Percentiles rank a stretch among this genome's conserved stretches.
Conservation (phyloP, 2,797 vertebrate species). For the Tokudaia tokunoshimensis region DNA sequence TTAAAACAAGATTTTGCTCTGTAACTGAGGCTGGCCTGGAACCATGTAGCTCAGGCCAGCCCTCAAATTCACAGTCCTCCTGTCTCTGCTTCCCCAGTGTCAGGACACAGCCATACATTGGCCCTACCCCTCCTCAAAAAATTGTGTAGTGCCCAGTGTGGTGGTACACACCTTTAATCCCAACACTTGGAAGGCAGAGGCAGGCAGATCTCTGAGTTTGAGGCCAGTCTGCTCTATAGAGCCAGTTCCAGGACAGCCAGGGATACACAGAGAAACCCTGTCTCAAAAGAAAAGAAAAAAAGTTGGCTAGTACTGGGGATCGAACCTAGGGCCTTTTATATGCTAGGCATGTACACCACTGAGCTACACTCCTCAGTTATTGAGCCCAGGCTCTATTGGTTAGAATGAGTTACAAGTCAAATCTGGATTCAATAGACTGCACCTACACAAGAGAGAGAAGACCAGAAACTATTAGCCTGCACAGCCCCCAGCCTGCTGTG, state of each 20-base stretch:
- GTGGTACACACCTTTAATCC: not conserved
- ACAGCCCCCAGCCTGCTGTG: not conserved
- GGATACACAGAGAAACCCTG: not conserved
- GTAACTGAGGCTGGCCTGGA: not conserved
- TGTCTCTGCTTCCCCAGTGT: not conserved
- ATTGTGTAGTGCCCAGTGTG: not conserved
- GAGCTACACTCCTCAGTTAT: not conserved
- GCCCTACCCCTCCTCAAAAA: not conserved
- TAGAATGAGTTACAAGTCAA: constrained; percentile 35
- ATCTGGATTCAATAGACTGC: not conserved
- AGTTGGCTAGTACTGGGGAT: not conserved
- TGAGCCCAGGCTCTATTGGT: not conserved
- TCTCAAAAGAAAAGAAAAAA: not conserved
- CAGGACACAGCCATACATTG: not conserved
- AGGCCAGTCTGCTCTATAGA: not conserved
- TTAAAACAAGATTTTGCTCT: not conserved
- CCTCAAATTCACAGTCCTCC: not conserved
- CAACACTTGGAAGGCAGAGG: not conserved
- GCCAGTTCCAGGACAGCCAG: not conserved
- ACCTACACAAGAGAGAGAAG: not conserved
- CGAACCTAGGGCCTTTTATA: not conserved
- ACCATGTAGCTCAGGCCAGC: not conserved
- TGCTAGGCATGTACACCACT: not conserved
- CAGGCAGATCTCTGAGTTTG: not conserved
- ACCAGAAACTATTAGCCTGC: not conserved